phyloP scores from a whole-genome alignment of 2,888 invertebrate species.

The Drosophila flavopinicola region DNA sequence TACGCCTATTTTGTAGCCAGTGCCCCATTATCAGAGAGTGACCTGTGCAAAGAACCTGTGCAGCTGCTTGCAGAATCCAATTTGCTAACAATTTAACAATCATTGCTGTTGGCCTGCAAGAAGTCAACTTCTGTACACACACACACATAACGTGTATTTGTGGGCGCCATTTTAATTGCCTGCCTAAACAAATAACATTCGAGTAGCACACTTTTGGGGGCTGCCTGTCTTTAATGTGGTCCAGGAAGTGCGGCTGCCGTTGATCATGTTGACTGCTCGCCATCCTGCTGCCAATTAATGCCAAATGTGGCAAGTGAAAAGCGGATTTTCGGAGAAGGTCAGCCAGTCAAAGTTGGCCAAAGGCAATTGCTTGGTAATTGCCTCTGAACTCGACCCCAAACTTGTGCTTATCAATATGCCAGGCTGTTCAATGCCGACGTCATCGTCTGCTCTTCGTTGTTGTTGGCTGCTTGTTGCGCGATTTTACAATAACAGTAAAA shows the following conservation, averaged over 20 bases:
- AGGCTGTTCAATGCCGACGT: slow-evolving; percentile 28
- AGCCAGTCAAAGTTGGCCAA: slow-evolving; percentile 20
- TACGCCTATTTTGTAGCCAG: slow-evolving; percentile 78
- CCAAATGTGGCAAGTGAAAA: slow-evolving; percentile 50
- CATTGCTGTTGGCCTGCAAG: slow-evolving; percentile 62
- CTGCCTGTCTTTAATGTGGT: slow-evolving; percentile 30
- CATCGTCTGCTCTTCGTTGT: slow-evolving; percentile 24
- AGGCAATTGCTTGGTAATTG: slow-evolving; percentile 66
- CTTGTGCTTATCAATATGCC: slow-evolving; percentile 64
- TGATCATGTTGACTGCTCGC: slow-evolving; percentile 29
- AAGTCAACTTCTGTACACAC: slow-evolving; percentile 47
- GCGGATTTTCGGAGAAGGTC: slow-evolving; percentile 42
- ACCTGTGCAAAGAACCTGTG: slow-evolving; percentile 52
- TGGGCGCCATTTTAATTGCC: slow-evolving; percentile 73
- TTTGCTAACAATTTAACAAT: slow-evolving; percentile 78
- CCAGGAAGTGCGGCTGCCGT: slow-evolving; percentile 5
- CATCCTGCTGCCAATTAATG: slow-evolving; percentile 64
- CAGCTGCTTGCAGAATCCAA: slow-evolving; percentile 64
- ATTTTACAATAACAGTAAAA: slow-evolving; percentile 42
- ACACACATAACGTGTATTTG: slow-evolving; percentile 33
- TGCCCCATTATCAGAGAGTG: slow-evolving; percentile 69
- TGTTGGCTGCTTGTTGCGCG: slow-evolving; percentile 13
- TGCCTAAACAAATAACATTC: slow-evolving; percentile 77
- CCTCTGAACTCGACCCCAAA: slow-evolving; percentile 34
- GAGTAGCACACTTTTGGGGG: slow-evolving; percentile 59